Conservation (phyloP, 2,797 vertebrate species). For the Thunnus albacares region DNA sequence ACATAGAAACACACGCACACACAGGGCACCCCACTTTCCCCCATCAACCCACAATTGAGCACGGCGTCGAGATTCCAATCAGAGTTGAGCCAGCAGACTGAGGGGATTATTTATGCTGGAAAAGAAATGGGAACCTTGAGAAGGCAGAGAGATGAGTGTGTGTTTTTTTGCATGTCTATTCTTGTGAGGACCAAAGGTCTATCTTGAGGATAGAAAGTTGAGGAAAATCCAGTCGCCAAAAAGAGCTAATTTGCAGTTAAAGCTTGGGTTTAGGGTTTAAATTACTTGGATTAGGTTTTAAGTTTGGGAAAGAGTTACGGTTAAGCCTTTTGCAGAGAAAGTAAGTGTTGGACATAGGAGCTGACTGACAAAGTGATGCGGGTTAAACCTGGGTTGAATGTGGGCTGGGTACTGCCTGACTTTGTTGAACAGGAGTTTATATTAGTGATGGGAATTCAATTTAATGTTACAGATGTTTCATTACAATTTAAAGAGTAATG, state of each 20-base stretch:
- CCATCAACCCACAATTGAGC: slow-evolving; percentile 83
- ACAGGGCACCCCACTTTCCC: slow-evolving; percentile 72
- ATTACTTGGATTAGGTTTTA: slow-evolving; percentile 8
- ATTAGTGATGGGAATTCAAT: slow-evolving; percentile 7
- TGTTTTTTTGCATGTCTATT: slow-evolving; percentile 44
- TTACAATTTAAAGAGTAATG: neutral
- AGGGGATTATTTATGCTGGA: slow-evolving; percentile 85
- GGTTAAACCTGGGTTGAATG: neutral
- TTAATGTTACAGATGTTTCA: slow-evolving; percentile 1
- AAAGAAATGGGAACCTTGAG: slow-evolving; percentile 71
- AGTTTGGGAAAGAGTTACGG: slow-evolving; percentile 10
- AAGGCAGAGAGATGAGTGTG: slow-evolving; percentile 56
- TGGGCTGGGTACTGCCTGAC: neutral
- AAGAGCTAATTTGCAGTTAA: slow-evolving; percentile 31
- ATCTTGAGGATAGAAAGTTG: slow-evolving; percentile 20
- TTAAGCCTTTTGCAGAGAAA: slow-evolving; percentile 23
- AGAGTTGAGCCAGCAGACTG: slow-evolving; percentile 83
- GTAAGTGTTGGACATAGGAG: neutral
- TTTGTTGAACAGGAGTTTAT: neutral
- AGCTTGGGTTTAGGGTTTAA: slow-evolving; percentile 12
- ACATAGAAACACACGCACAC: slow-evolving; percentile 50
- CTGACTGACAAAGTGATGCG: neutral
- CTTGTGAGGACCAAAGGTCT: slow-evolving; percentile 50
- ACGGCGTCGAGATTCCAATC: slow-evolving; percentile 85
- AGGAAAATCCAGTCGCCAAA: slow-evolving; percentile 17